Evolutionary conservation across 1,140 invertebrate genomes (phyloP), one percentile per base, ranked within the genome.

Genomic region (Thalassaphorura encarpata): DNA sequence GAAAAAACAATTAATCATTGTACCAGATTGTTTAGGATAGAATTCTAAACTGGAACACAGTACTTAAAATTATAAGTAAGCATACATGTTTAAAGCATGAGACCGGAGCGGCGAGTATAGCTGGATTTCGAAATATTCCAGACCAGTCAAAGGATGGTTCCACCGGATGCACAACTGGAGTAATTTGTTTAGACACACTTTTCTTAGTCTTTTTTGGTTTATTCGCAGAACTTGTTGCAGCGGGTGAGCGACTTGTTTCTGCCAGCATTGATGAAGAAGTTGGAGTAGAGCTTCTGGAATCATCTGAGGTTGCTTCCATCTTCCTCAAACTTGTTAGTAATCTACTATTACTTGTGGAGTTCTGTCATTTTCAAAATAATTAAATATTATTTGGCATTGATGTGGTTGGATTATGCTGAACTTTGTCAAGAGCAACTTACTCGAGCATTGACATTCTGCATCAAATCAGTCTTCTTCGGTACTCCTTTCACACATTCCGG

Each of bases 51-150:
- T 53, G 29, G 18, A 4, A 23, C n/a, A 52, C n/a, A 19, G 27
- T 31, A 11, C 8, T 15, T 24, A 39, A 6, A 15, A 48, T 49
- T 16, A 39, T 29, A 24, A 40, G 15, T 11, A 11, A 18, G 40
- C 76, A 75, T 68, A 83, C 82, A 78, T 94, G 89, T 70, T 83
- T 84, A 69, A 96, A 96, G 69, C 86, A 84, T 40, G 83, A 85
- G 8, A 96, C 90, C 41, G 89, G 83, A 13, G 89, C 90, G 18
- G 89, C 89, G 54, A 81, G 75, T 69, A 92, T 90, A 62, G 82
- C 80, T 58, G 79, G 78, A 56, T 83, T 80, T 63, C 79, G 77
- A 2, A 96, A 71, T 63, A 87, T 81, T 23, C 80, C 75, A 24
- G 83, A 82, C 90, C 90, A 96, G 58, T 87, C 84, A 68, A 83